Conservation (phyloP, 2,888 invertebrate species). For the Amphipoea oculea region DNA sequence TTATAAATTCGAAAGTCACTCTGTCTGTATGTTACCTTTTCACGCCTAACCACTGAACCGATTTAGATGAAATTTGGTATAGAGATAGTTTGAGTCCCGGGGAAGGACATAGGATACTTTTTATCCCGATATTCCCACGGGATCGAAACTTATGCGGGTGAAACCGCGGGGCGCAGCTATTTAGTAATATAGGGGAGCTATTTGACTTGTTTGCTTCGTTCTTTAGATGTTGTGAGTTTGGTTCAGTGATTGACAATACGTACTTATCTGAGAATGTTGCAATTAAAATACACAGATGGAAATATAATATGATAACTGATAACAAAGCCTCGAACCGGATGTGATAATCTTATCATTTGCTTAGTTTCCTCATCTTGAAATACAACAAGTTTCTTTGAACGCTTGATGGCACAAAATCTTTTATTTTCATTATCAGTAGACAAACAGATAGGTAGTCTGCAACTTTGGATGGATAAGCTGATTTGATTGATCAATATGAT, state of each 20-base stretch:
- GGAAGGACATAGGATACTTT: too few species aligned
- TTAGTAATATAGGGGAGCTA: background rate
- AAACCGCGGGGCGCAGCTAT: too few species aligned
- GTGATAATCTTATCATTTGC: conserved; percentile 9
- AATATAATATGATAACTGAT: conserved; percentile 1
- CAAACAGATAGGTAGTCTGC: conserved; percentile 4
- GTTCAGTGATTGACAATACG: background rate
- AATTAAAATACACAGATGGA: background rate
- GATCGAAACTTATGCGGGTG: too few species aligned
- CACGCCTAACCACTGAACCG: too few species aligned
- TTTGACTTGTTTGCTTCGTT: background rate
- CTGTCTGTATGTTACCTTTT: too few species aligned
- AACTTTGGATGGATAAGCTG: conserved; percentile 25
- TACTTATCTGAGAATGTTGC: background rate
- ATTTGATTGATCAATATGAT: conserved; percentile 35
- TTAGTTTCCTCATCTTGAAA: conserved; percentile 16
- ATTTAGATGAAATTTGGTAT: too few species aligned
- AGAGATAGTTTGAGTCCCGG: too few species aligned
- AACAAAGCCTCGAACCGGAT: background rate
- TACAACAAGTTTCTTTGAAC: background rate
- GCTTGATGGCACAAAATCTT: conserved; percentile 5
- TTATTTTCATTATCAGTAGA: conserved; percentile 22
- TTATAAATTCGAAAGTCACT: too few species aligned
- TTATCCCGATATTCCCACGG: too few species aligned
- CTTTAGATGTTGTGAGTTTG: background rate